phyloP scores from a whole-genome alignment of 1,140 invertebrate species.

The Apocrypta bakeri region DNA sequence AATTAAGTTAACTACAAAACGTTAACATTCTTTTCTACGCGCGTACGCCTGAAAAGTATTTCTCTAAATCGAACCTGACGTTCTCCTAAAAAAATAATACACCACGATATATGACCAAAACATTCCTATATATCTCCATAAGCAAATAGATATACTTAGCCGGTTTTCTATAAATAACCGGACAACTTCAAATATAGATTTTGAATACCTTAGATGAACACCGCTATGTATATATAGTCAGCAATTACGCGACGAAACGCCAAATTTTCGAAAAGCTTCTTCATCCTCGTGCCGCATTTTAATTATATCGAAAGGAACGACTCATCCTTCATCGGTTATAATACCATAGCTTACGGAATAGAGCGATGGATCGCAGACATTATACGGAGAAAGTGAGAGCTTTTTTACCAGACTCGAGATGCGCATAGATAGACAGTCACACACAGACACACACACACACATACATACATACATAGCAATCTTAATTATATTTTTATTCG shows the following conservation, averaged over 20 bases:
- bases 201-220: neutral
- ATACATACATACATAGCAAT: neutral
- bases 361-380: constrained; percentile 7
- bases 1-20: no score
- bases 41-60: no score
- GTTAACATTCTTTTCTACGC: no score
- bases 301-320: neutral
- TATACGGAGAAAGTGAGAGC: constrained; percentile 30
- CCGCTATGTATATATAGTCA: no score
- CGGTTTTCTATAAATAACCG: neutral
- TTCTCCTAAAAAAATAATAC: no score
- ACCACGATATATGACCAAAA: no score
- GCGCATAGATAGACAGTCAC: neutral
- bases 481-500: constrained; percentile 32
- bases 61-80: no score
- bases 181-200: neutral
- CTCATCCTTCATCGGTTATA: neutral
- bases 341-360: constrained; percentile 2
- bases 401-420: constrained; percentile 28
- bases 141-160: no score
- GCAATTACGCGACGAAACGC: neutral
- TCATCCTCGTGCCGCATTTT: neutral
- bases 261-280: constrained; percentile 14
- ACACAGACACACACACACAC: no score
- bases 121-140: no score